phyloP scores from a whole-genome alignment of 2,888 invertebrate genomes.

The Zhuqinia jingwanae region DNA sequence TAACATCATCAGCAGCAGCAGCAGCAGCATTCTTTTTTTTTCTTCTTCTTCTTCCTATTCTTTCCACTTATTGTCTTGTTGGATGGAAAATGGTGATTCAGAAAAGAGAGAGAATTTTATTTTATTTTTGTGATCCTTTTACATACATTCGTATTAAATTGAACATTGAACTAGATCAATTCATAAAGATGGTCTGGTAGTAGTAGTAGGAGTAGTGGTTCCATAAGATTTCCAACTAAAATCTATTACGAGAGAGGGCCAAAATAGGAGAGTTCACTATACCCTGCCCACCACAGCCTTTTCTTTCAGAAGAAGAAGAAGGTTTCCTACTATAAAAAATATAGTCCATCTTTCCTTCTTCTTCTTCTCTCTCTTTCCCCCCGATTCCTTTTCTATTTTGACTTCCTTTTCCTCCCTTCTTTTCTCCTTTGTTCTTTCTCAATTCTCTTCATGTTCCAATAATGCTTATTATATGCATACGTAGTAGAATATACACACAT shows the following conservation, averaged over 20 bases:
- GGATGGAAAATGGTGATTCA: no score
- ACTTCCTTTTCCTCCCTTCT: constrained; percentile 51
- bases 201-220: not conserved
- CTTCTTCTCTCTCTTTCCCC: no score
- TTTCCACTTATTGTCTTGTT: no score
- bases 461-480: constrained; percentile 53
- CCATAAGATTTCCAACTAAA: constrained; percentile 1
- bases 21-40: constrained; percentile 38
- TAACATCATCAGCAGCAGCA: no score
- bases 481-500: no score
- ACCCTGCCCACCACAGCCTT: not conserved
- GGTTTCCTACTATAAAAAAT: no score
- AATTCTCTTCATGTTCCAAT: constrained; percentile 48
- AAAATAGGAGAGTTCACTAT: constrained; percentile 16
- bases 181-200: no score
- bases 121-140: no score
- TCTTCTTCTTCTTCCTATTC: constrained; percentile 1
- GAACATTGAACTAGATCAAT: constrained; percentile 24
- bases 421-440: constrained; percentile 38
- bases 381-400: constrained; percentile 46
- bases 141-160: no score
- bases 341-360: no score
- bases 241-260: constrained; percentile 51
- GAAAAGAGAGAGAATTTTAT: no score
- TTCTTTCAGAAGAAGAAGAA: constrained; percentile 15